Percentiles rank a stretch among this genome's conserved stretches.
Conservation (phyloP, 2,888 invertebrate genomes). For the Eristalis arbustorum region DNA sequence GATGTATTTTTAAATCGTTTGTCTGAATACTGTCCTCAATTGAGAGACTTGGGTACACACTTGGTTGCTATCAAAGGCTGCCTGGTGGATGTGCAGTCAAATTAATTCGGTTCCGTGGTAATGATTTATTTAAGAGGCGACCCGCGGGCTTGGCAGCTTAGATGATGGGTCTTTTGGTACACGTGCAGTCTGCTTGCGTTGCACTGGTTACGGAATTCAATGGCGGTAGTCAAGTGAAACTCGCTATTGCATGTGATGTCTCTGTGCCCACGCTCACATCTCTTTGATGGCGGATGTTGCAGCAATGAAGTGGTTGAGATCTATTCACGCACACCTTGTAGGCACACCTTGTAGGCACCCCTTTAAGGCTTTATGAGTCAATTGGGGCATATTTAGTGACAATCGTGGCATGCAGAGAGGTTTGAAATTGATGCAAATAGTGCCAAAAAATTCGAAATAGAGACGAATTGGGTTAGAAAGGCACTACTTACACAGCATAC, state of each 20-base stretch:
- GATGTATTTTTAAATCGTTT: conserved; percentile 53
- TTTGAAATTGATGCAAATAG: too few relatives aligned
- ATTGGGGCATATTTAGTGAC: too few relatives aligned
- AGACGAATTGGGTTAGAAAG: too few relatives aligned
- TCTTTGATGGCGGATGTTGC: too few relatives aligned
- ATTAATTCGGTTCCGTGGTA: conserved; percentile 32
- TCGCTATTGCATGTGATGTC: background rate
- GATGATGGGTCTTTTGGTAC: background rate
- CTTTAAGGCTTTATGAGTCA: too few relatives aligned
- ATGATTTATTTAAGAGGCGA: conserved; percentile 43
- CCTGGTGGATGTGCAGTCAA: background rate
- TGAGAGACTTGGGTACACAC: conserved; percentile 39
- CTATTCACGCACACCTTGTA: too few relatives aligned
- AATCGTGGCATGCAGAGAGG: too few relatives aligned
- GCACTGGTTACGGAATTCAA: background rate
- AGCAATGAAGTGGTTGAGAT: too few relatives aligned
- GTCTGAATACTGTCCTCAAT: conserved; percentile 22
- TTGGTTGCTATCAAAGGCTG: conserved; percentile 42
- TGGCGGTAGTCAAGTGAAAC: background rate
- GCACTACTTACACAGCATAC: too few relatives aligned
- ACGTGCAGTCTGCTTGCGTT: background rate
- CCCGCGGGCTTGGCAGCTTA: background rate
- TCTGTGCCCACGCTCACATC: background rate
- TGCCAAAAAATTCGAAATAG: too few relatives aligned
- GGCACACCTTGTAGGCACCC: too few relatives aligned